Base-by-base conservation (phyloP, 2,113 vertebrate genomes). In the Cheilinus undulatus region DNA sequence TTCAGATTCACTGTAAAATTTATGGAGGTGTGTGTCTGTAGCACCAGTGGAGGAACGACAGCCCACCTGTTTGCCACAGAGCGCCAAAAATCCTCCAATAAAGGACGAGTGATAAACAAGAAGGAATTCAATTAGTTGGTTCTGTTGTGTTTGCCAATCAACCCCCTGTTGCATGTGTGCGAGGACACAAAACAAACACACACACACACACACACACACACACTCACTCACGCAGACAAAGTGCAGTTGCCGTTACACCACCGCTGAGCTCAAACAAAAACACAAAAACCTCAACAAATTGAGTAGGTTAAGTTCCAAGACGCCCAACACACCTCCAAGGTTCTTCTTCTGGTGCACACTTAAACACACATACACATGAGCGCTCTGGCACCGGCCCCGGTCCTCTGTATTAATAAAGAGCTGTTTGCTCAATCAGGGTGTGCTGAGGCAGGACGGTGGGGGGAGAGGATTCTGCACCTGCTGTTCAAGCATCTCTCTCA, bases 71-170 rank as follows among this genome's bases (percentile, higher is more conserved):
- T 89, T 76, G 77, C 63, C 42, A 69, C 43, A 62, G 65, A 86
- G 85, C 71, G 89, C 84, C 90, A 90, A 82, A 86, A 83, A 68
- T 53, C 65, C 80, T 60, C 66, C 36, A 82, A 86, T 86, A 88
- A 89, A 84, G 83, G 81, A 79, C 63, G 24, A 87, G 69, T 71
- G 80, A 85, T 86, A 88, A 89, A 84, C 57, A 74, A 86, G 75
- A 79, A 72, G 75, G 58, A 89, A 90, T 91, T 91, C 66, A 92
- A 91, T 93, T 89, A 92, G 76, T 50, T 48, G 66, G 26, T 67
- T 82, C 28, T 65, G 88, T 56, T 61, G 66, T 53, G 68, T 76
- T 78, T 79, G 66, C 86, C 71, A 84, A 85, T 91, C 80, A 87
- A 62, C 85, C 74, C 73, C 78, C 73, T 19, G 8, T 50, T 49